Evolutionary conservation across 2,888 invertebrate species (phyloP).

Genomic region (Drosophila planitibia): DNA sequence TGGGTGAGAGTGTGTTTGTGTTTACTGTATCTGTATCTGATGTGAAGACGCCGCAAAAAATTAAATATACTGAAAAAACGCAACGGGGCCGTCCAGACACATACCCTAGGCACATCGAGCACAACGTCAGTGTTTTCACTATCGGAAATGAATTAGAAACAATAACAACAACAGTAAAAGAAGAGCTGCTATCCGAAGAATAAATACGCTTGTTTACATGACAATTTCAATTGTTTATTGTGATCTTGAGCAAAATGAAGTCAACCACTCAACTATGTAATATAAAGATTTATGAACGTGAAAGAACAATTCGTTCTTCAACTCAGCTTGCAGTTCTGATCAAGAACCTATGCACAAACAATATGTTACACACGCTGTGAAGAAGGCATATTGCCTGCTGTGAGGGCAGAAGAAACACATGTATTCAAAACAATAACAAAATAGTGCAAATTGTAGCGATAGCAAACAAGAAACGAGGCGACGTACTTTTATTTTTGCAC

Average conservation of each 20-base stretch:
- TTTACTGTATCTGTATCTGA: slow-evolving; percentile 33
- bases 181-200: slow-evolving; percentile 10
- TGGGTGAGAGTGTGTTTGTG: neutral
- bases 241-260: neutral
- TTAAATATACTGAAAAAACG: slow-evolving; percentile 66
- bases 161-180: slow-evolving; percentile 29
- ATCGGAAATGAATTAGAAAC: slow-evolving; percentile 63
- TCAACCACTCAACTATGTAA: neutral
- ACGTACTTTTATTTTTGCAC: slow-evolving; percentile 3
- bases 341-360: neutral
- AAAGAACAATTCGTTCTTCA: neutral
- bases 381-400: neutral
- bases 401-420: neutral
- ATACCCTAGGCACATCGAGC: slow-evolving; percentile 21
- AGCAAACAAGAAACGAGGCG: slow-evolving; percentile 12
- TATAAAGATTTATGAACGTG: neutral
- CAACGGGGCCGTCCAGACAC: slow-evolving; percentile 14
- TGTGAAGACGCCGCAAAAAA: slow-evolving; percentile 64
- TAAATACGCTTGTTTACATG: slow-evolving; percentile 27
- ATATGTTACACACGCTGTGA: neutral
- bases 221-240: slow-evolving; percentile 1
- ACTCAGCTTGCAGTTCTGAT: neutral
- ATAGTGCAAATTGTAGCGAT: slow-evolving; percentile 28
- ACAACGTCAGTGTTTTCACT: slow-evolving; percentile 60
- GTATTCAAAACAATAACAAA: slow-evolving; percentile 23